These are phyloP conservation scores for Anagrus nilaparvatae DNA, from an alignment of 1,140 invertebrate species.

Conservation along the genomic window DNA sequence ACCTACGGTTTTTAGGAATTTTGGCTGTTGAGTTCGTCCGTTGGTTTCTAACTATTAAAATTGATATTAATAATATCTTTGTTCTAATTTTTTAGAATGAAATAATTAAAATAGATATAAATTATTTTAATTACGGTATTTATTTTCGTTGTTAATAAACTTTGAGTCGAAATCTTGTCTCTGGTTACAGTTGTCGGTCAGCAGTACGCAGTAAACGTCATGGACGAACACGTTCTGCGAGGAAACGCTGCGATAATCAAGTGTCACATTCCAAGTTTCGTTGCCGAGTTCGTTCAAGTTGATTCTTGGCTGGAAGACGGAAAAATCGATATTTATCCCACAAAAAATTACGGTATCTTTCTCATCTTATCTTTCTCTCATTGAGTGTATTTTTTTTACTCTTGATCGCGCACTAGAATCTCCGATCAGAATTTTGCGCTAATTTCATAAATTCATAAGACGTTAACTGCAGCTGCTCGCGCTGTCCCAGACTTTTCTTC, in stretches of 20 bases:
- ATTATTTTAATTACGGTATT: no score
- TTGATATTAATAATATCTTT: no score
- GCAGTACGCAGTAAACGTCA: conserved; percentile 77
- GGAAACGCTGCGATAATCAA: conserved; percentile 84
- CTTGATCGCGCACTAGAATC: conserved; percentile 9
- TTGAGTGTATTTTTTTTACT: neutral
- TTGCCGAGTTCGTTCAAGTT: conserved; percentile 77
- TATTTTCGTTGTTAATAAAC: no score
- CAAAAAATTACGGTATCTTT: conserved; percentile 56
- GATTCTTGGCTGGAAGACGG: conserved; percentile 76
- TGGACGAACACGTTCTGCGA: conserved; percentile 81
- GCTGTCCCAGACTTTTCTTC: conserved; percentile 39
- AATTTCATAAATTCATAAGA: conserved; percentile 34
- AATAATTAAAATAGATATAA: no score
- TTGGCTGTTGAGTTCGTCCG: no score
- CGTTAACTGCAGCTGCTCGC: conserved; percentile 45
- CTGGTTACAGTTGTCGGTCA: conserved; percentile 77
- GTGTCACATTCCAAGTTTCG: conserved; percentile 87
- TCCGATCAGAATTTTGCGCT: no score
- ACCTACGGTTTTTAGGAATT: no score
- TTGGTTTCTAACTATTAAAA: no score
- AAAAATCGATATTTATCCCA: conserved; percentile 53
- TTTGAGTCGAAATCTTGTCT: no score
- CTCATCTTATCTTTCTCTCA: neutral
- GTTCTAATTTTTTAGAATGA: no score